phyloP scores from a whole-genome alignment of 2,797 vertebrate species.

The Vultur gryphus region DNA sequence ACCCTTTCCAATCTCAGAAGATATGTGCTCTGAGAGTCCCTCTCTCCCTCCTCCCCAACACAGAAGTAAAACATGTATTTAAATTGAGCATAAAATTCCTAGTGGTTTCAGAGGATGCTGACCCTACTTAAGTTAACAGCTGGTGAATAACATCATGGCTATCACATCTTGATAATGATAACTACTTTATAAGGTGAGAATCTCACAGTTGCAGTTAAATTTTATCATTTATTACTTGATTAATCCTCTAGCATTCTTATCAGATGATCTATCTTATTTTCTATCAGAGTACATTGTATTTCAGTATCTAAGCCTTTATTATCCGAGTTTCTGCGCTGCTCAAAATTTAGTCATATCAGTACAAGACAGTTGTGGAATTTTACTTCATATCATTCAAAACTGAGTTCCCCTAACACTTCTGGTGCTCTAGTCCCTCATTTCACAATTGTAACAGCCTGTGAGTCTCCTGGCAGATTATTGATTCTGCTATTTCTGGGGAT shows the following conservation, averaged over 20 bases:
- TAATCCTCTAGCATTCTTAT: neutral
- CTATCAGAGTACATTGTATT: neutral
- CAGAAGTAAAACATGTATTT: neutral
- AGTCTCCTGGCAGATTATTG: neutral
- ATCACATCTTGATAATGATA: neutral
- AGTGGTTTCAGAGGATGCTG: neutral
- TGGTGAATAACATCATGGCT: neutral
- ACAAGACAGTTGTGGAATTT: neutral
- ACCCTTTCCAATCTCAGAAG: neutral
- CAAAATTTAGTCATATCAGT: neutral
- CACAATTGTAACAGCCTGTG: neutral
- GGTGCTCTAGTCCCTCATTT: neutral
- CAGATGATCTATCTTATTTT: neutral
- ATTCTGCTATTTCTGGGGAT: neutral
- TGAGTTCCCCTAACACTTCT: neutral
- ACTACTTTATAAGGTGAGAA: neutral
- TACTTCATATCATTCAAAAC: neutral
- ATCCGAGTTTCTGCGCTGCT: neutral
- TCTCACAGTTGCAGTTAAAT: neutral
- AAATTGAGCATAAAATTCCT: neutral
- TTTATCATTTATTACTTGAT: neutral
- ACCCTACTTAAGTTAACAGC: neutral
- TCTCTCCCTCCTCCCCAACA: neutral
- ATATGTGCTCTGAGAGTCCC: rapidly evolving
- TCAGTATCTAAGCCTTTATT: neutral